Evolutionary conservation across 2,113 vertebrate genomes (phyloP).

Genomic region (Pelodiscus sinensis): DNA sequence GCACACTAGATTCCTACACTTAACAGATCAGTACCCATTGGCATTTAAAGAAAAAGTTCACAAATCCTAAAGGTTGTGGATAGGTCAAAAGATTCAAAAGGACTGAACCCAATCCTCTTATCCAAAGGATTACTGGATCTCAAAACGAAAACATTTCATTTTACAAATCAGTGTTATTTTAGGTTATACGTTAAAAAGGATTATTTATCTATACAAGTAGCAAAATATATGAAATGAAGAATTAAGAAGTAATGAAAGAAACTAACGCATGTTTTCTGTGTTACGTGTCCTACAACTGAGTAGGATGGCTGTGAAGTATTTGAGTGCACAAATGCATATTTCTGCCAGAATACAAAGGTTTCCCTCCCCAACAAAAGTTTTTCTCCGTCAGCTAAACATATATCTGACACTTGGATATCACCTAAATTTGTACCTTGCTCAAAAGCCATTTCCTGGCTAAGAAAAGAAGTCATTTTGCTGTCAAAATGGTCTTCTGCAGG

Average conservation of each 20-base stretch:
- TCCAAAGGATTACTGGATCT: not conserved
- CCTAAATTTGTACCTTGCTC: not conserved
- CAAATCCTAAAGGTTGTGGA: not conserved
- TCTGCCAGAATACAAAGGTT: not conserved
- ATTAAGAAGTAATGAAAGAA: not conserved
- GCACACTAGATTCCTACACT: not conserved
- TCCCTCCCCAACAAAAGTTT: not conserved
- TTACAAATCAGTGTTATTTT: not conserved
- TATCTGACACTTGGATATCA: not conserved
- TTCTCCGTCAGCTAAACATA: not conserved
- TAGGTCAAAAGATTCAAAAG: not conserved
- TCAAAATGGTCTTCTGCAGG: not conserved
- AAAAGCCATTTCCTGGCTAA: not conserved
- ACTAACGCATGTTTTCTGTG: not conserved
- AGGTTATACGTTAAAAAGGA: not conserved
- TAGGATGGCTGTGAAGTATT: not conserved
- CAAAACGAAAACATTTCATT: not conserved
- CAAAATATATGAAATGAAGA: not conserved
- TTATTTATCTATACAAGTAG: not conserved
- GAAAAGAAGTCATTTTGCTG: constrained; percentile 14
- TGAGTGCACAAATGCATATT: not conserved
- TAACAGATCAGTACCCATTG: not conserved
- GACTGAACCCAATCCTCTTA: not conserved
- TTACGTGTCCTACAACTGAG: not conserved
- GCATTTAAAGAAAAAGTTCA: not conserved